These are phyloP conservation scores for Barbus barbus DNA, from an alignment of 2,113 vertebrate genomes.

Conservation along the genomic window DNA sequence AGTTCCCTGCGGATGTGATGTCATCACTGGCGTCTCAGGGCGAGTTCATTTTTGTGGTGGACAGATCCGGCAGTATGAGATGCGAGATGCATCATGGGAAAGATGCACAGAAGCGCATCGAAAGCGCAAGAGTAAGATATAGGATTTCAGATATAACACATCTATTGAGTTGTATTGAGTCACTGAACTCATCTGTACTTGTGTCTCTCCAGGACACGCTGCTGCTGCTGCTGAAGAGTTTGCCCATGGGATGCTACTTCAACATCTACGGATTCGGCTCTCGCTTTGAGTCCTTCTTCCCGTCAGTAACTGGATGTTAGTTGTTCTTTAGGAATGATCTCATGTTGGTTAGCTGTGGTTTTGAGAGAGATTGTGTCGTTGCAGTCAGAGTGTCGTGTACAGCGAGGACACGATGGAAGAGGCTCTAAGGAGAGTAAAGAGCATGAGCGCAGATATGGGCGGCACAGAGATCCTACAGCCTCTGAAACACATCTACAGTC, in stretches of 20 bases:
- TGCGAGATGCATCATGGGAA: neutral
- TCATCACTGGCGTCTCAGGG: too few species aligned
- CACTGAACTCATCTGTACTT: conserved; percentile 68
- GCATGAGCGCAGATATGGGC: conserved; percentile 72
- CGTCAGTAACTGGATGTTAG: conserved; percentile 53
- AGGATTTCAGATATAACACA: neutral
- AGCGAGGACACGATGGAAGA: conserved; percentile 75
- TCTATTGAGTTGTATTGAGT: neutral
- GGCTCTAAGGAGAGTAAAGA: conserved; percentile 70
- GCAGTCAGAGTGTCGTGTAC: too few species aligned
- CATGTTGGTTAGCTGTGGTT: neutral
- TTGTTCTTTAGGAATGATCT: neutral
- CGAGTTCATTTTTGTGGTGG: too few species aligned
- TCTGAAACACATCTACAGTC: conserved; percentile 75
- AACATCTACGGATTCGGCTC: conserved; percentile 83
- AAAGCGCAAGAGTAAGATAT: conserved; percentile 75
- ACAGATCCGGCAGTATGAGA: conserved; percentile 81
- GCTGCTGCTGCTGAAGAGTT: conserved; percentile 73
- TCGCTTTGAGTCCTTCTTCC: conserved; percentile 71
- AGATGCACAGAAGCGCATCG: conserved; percentile 64
- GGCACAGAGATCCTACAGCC: conserved; percentile 81
- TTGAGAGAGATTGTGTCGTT: neutral
- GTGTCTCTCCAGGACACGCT: conserved; percentile 68
- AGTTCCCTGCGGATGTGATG: too few species aligned
- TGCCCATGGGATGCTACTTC: too few species aligned